These are phyloP conservation scores for Portevinia maculata DNA, from an alignment of 2,888 invertebrate species.

Conservation along the genomic window DNA sequence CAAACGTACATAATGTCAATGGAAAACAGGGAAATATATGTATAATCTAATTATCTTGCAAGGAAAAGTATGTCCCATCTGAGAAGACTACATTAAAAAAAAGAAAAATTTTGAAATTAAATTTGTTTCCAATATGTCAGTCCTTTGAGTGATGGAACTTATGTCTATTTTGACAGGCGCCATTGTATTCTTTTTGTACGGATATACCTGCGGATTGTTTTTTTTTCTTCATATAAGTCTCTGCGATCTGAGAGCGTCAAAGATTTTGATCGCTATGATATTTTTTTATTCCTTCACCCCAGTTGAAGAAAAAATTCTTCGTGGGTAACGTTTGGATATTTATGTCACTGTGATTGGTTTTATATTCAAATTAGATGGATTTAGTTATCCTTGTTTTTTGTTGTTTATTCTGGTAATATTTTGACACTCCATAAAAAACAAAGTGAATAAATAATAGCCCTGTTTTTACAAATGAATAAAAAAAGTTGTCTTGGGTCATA, in stretches of 20 bases:
- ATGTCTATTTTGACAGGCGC: conserved; percentile 50
- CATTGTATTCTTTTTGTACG: conserved; percentile 9
- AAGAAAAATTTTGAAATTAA: conserved; percentile 5
- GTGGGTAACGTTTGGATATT: conserved; percentile 12
- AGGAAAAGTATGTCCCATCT: conserved; percentile 13
- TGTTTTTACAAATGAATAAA: conserved; percentile 7
- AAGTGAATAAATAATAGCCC: conserved; percentile 4
- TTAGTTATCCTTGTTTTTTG: conserved; percentile 20
- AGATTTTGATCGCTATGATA: neutral
- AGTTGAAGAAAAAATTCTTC: conserved; percentile 28
- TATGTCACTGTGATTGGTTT: conserved; percentile 55
- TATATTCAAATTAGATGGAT: conserved; percentile 52
- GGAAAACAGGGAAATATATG: conserved; percentile 6
- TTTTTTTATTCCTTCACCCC: conserved; percentile 26
- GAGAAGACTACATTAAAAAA: conserved; percentile 4
- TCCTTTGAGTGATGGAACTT: conserved; percentile 40
- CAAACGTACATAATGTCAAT: conserved; percentile 25
- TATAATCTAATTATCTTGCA: conserved; percentile 50
- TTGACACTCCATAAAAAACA: conserved; percentile 45
- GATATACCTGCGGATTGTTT: conserved; percentile 9
- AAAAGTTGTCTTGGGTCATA: conserved; percentile 25
- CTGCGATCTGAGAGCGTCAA: neutral
- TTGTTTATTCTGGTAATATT: conserved; percentile 35
- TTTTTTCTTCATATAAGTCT: conserved; percentile 30
- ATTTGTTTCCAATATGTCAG: conserved; percentile 48